Evolutionary conservation across 2,797 vertebrate genomes (phyloP).

Genomic region (Cyclopterus lumpus): DNA sequence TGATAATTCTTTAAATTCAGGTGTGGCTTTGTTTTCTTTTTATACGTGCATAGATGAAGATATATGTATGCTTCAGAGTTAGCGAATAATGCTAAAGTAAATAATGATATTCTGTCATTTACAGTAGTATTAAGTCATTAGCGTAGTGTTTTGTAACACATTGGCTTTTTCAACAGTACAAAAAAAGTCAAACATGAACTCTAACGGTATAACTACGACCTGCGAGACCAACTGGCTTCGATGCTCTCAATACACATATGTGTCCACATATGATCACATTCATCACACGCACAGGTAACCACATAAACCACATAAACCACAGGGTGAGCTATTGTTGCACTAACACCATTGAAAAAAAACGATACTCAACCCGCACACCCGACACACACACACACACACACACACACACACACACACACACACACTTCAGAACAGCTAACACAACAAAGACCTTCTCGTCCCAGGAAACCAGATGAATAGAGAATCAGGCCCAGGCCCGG

Average conservation of each 20-base stretch:
- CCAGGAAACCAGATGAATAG: conserved; percentile 27
- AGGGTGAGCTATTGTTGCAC: conserved; percentile 32
- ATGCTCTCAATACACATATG: too few species aligned
- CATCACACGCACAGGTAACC: conserved; percentile 8
- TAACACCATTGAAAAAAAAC: conserved; percentile 34
- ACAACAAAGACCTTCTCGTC: conserved; percentile 14
- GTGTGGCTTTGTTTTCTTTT: not conserved
- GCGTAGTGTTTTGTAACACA: not conserved
- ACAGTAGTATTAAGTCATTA: not conserved
- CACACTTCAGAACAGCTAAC: conserved; percentile 14
- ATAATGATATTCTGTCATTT: not conserved
- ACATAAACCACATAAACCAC: conserved; percentile 4
- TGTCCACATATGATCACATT: not conserved
- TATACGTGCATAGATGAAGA: not conserved
- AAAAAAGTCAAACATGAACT: too few species aligned
- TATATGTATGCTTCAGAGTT: not conserved
- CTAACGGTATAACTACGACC: too few species aligned
- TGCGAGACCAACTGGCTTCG: too few species aligned
- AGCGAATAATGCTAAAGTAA: not conserved
- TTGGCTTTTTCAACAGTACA: too few species aligned
- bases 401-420: not conserved
- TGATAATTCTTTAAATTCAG: not conserved
- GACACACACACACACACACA: conserved; percentile 9
- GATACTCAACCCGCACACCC: conserved; percentile 4
- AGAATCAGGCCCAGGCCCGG: conserved; percentile 24